Evolutionary conservation across 2,888 invertebrate genomes (phyloP), one percentile per base, ranked within the genome.

Genomic region (Sarcophaga caerulescens): DNA sequence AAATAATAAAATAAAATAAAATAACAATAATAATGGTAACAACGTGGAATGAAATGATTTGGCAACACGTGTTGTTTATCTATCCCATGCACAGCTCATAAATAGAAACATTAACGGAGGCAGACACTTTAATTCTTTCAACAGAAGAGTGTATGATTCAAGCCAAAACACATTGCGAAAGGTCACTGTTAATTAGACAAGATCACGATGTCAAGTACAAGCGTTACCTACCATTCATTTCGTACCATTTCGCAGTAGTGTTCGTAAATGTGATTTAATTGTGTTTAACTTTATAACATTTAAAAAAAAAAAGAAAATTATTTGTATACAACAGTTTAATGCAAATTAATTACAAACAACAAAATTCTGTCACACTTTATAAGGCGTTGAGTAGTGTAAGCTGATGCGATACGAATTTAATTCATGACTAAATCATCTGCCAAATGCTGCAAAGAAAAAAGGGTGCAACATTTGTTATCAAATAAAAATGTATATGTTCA

Each of bases 121-220:
- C 12, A 52, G 52, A 63, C 25, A 25, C 23, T 52, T 17, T n/a
- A 35, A 17, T 60, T 60, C 10, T 12, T 69, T 57, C 12, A 44
- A 35, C 35, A 35, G 35, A 17, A 35, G 17, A 35, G 17, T 17
- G 10, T 35, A 35, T 35, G 35, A 35, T 45, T 11, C 44, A 17
- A 68, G 45, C 57, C 59, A 60, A 68, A 71, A 52, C 17, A 52
- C 17, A 52, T 52, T 14, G 57, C 63, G 65, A 81, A 80, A 86
- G 83, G 74, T 86, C 84, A 84, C 65, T 83, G 80, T 65, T 69
- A 80, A 81, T 77, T 69, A 75, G 75, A 79, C 45, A 44, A 79
- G 57, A 76, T 74, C 81, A 74, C 57, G 69, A 74, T 86, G 84
- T 84, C 81, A 86, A 86, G 84, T 81, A 75, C 81, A 81, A 47